Conservation (phyloP, 2,113 vertebrate species). For the Indicator maculatus region DNA sequence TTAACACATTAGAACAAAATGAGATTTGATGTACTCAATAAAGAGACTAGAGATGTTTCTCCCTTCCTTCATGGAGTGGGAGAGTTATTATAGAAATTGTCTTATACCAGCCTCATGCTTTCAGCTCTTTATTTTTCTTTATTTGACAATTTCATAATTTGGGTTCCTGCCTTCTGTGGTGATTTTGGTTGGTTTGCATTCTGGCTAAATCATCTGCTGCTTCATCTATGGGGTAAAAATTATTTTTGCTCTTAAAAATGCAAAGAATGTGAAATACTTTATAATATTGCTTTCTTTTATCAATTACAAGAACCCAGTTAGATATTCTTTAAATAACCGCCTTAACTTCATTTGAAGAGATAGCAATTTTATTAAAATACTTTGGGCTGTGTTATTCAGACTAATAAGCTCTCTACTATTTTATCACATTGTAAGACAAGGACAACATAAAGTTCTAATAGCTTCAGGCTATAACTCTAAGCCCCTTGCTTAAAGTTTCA, state of each 20-base stretch:
- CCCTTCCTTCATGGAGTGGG: slow-evolving; percentile 49
- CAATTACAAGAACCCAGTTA: neutral
- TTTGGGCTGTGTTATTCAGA: neutral
- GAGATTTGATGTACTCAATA: slow-evolving; percentile 60
- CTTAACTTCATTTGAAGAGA: slow-evolving; percentile 1
- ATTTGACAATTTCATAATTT: slow-evolving; percentile 63
- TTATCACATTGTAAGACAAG: neutral
- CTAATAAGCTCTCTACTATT: neutral
- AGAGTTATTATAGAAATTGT: slow-evolving; percentile 64
- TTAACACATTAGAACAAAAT: slow-evolving; percentile 71
- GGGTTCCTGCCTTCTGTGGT: slow-evolving; percentile 17
- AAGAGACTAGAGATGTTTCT: slow-evolving; percentile 63
- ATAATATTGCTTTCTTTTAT: neutral
- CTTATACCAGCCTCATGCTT: slow-evolving; percentile 53
- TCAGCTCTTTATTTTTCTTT: slow-evolving; percentile 66
- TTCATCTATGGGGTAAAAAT: neutral
- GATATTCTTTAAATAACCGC: neutral
- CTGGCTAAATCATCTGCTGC: neutral
- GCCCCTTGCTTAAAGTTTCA: neutral
- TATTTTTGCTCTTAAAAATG: slow-evolving; percentile 17
- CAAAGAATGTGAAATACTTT: neutral
- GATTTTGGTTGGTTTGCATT: slow-evolving; percentile 3
- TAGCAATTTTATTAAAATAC: neutral
- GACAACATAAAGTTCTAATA: neutral
- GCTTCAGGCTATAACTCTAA: neutral